Percentiles rank a stretch among this genome's conserved stretches.
Evolutionary conservation across 2,888 invertebrate genomes (phyloP).

Genomic region (Ophraella communa): DNA sequence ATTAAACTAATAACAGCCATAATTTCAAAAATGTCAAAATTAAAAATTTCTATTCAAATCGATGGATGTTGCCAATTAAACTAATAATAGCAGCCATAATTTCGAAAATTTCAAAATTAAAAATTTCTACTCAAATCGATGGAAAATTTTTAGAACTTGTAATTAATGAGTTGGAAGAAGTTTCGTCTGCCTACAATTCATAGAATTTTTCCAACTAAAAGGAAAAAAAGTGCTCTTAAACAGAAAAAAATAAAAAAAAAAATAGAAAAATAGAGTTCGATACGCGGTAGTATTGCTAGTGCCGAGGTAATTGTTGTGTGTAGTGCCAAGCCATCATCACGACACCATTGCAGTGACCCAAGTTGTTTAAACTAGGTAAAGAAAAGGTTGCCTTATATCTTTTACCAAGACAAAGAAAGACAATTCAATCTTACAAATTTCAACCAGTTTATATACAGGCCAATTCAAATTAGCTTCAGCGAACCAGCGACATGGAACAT

Average conservation of each 20-base stretch:
- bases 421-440: neutral
- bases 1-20: neutral
- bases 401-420: constrained; percentile 23
- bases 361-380: constrained; percentile 16
- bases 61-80: neutral
- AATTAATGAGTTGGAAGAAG: neutral
- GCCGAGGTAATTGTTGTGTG: constrained; percentile 58
- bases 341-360: constrained; percentile 63
- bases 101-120: neutral
- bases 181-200: constrained; percentile 39
- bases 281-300: constrained; percentile 40
- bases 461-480: neutral
- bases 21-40: neutral
- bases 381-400: constrained; percentile 14
- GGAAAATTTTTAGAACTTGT: too few species aligned
- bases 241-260: constrained; percentile 18
- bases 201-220: constrained; percentile 25
- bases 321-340: constrained; percentile 57
- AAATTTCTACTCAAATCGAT: too few species aligned
- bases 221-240: constrained; percentile 19
- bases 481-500: neutral
- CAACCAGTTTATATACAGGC: neutral
- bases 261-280: constrained; percentile 4
- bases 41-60: too few species aligned
- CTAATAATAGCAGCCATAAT: neutral